Evolutionary conservation across 2,113 vertebrate genomes (phyloP).

Genomic region (Podilymbus podiceps): DNA sequence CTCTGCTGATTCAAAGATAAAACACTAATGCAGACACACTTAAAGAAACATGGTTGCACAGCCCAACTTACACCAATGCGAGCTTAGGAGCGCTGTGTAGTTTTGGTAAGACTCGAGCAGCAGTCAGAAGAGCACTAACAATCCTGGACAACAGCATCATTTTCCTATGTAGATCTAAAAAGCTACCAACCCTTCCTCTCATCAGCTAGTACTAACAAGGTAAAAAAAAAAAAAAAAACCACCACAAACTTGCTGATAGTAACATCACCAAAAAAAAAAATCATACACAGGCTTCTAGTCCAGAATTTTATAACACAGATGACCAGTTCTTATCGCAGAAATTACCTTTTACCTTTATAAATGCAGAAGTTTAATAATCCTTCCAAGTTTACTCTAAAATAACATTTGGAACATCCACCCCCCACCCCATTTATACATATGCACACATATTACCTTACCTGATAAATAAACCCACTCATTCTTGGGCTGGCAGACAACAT

Average conservation of each 20-base stretch:
- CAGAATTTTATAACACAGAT: not conserved
- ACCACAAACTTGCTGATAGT: not conserved
- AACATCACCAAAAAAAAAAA: not conserved
- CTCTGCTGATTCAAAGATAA: not conserved
- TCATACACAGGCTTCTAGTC: not conserved
- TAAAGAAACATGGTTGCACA: not conserved
- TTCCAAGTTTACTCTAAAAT: not conserved
- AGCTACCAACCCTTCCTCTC: not conserved
- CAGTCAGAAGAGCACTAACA: not conserved
- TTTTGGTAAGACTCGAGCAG: not conserved
- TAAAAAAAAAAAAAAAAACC: not conserved
- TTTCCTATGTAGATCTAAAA: not conserved
- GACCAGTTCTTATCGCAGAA: not conserved
- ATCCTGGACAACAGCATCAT: not conserved
- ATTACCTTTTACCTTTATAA: not conserved
- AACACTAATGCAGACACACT: not conserved
- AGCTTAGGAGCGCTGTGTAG: not conserved
- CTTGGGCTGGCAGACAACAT: constrained; percentile 96
- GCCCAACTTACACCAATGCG: not conserved
- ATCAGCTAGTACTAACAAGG: not conserved
- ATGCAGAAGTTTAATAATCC: not conserved
- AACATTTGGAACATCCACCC: not conserved
- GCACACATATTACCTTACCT: constrained; percentile 74
- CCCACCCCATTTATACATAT: not conserved
- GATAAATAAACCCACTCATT: constrained; percentile 99